Evolutionary conservation across 2,113 vertebrate genomes (phyloP), one percentile per base, ranked within the genome.

Genomic region (Crypturellus undulatus): DNA sequence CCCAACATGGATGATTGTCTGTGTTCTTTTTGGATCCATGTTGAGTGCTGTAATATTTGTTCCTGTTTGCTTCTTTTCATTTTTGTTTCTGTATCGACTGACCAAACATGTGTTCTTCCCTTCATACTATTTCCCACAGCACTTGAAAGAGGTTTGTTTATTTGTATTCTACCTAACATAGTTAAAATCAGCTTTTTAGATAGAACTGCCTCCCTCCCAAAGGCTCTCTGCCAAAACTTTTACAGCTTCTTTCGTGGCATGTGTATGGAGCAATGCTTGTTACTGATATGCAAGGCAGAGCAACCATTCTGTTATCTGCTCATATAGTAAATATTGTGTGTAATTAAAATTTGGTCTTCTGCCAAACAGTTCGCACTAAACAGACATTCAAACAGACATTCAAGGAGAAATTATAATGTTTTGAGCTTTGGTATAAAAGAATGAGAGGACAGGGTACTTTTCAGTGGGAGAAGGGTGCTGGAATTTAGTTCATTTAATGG

Each of bases 141-240:
- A 98, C 95, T 87, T 98, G 90, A 98, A 97, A 89, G 98, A 98
- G 98, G 98, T 98, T 94, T 78, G 98, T 91, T 62, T 5, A 38
- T 63, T 49, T n/a, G 20, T 67, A 36, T 64, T 56, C 89, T 86
- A 12, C 43, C 34, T 51, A 25, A 9, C 42, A 10, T 17, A 4
- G 32, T 13, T 14, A 34, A 87, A 76, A 76, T 83, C 24, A 16
- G 10, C 30, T 2, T 75, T 84, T 71, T 38, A 21, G 56, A 30
- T 28, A 91, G 34, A 88, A 26, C 30, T 8, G 0, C 9, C 32
- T 63, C 34, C n/a, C n/a, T 81, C 45, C 40, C n/a, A 43, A 54
- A 83, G 32, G 36, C 17, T 54, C 20, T 19, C 11, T 69, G 65
- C 43, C 32, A 58, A 75, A 79, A 83, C 36, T 12, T 70, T 56